These are phyloP conservation scores for Tauraco erythrolophus DNA, from an alignment of 2,113 vertebrate genomes.

Conservation along the genomic window DNA sequence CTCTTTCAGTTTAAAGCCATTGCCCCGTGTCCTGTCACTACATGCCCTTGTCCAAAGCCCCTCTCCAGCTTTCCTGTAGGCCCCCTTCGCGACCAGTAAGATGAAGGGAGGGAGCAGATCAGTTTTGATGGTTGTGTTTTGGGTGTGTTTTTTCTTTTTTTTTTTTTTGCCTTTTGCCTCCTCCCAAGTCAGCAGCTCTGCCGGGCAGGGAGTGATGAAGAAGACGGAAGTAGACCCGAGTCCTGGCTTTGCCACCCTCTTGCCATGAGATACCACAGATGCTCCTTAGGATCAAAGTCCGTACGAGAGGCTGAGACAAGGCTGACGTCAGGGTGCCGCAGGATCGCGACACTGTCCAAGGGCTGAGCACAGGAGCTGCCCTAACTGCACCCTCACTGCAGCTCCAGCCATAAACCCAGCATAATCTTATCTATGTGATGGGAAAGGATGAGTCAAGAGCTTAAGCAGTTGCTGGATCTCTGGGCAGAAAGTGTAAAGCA, in stretches of 20 bases:
- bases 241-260: neutral
- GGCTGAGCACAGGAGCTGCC: neutral
- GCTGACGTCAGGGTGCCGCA: neutral
- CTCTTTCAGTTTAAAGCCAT: too few relatives aligned
- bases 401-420: neutral
- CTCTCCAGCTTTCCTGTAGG: too few relatives aligned
- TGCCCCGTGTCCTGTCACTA: too few relatives aligned
- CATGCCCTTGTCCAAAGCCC: too few relatives aligned
- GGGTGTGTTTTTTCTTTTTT: neutral
- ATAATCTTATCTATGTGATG: neutral
- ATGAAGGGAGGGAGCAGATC: neutral
- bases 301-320: neutral
- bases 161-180: neutral
- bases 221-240: neutral
- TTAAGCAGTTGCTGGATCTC: neutral
- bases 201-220: neutral
- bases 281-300: neutral
- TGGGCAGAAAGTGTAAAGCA: neutral
- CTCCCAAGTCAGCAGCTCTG: neutral
- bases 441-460: neutral
- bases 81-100: neutral
- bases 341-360: neutral
- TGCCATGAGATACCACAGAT: neutral
- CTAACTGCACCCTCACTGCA: rapidly evolving
- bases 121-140: neutral